Conservation (phyloP, 1,140 invertebrate species). For the Stegodyphus dumicola region DNA sequence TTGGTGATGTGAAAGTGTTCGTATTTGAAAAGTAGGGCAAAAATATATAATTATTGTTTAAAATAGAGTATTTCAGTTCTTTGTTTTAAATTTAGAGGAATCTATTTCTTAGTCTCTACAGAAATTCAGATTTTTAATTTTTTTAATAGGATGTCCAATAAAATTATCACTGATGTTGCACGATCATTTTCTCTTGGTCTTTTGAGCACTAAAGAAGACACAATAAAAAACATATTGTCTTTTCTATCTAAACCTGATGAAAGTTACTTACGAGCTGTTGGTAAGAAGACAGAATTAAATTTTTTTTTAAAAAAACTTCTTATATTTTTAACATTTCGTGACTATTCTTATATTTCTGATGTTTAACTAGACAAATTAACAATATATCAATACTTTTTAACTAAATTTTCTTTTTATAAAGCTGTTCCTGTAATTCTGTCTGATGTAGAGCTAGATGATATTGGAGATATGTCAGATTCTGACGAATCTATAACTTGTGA, state of each 20-base stretch:
- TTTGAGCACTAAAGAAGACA: slow-evolving; percentile 33
- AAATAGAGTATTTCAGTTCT: no score
- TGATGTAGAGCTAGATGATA: slow-evolving; percentile 53
- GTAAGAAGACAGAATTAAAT: background rate
- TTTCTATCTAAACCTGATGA: slow-evolving; percentile 40
- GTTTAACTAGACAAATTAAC: background rate
- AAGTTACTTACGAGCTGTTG: slow-evolving; percentile 20
- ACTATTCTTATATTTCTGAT: background rate
- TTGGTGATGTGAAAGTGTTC: no score
- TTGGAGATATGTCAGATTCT: slow-evolving; percentile 45
- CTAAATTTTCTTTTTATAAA: slow-evolving; percentile 13
- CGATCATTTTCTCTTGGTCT: slow-evolving; percentile 34
- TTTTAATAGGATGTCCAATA: slow-evolving; percentile 35
- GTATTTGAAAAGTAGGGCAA: no score
- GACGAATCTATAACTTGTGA: slow-evolving; percentile 53
- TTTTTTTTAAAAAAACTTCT: background rate
- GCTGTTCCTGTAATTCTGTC: slow-evolving; percentile 34
- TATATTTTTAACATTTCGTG: background rate
- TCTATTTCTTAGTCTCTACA: no score
- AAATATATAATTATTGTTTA: no score
- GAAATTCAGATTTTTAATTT: background rate
- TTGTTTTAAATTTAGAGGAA: no score
- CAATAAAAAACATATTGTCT: slow-evolving; percentile 33
- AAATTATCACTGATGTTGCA: slow-evolving; percentile 26
- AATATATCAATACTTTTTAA: background rate